Evolutionary conservation across 1,140 invertebrate species (phyloP), one percentile per base, ranked within the genome.

Genomic region (Daktulosphaira vitifoliae): DNA sequence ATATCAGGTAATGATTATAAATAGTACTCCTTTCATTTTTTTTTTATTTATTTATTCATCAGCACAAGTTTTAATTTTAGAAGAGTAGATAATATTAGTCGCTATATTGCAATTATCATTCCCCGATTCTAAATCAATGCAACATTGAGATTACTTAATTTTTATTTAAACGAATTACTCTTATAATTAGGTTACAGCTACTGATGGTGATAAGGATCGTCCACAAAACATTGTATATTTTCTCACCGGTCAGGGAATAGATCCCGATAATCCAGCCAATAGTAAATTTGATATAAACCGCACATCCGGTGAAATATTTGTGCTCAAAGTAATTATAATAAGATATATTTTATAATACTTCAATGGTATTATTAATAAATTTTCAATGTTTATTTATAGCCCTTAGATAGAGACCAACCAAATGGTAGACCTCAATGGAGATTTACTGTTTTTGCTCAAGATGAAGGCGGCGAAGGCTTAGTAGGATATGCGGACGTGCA

Each of bases 401-500:
- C 91, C 15, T 76, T 99, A 73, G 96, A 99, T 78, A 82, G 96
- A 70, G 96, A 99, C 82, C 89, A 94, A 73, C 95, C 96, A 0
- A 90, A 91, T 73, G 96, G 96, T 16, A 79, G 94, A 56, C 92
- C 95, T 1, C 90, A 94, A 72, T 73, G 95, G 93, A 84, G 95
- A 70, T 98, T 99, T 76, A 98, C 95, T 4, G 94, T 98, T 3
- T 95, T 96, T 73, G 95, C 94, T 50, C 91, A 95, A 76, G 95
- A 98, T 74, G 94, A 97, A 79, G 91, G 91, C 3, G 92, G 92
- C 38, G 92, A 94, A 77, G 92, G 92, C 38, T 80, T 96, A 1
- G 92, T 96, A 5, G 95, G 96, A 42, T 98, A 98, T 74, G 92
- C 94, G n/a, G 93, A 97, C 76, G 94, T 99, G 3, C 90, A 96